Conservation (phyloP, 2,113 vertebrate genomes). For the Leptosomus discolor region DNA sequence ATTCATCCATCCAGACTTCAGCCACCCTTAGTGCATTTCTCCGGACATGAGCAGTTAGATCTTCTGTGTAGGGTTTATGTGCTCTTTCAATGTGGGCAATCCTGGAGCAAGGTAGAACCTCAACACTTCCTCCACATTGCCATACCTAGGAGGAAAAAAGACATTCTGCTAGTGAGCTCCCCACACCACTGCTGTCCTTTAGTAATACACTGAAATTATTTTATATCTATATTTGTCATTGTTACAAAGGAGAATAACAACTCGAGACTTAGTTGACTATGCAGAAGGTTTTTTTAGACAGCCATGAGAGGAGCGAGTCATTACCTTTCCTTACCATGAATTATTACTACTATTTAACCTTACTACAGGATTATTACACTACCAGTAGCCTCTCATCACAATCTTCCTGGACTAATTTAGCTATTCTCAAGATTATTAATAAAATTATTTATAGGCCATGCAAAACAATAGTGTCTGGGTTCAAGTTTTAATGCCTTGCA, state of each 20-base stretch:
- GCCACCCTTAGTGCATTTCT: slow-evolving; percentile 93
- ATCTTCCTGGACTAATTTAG: background rate
- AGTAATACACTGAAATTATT: background rate
- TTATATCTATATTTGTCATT: background rate
- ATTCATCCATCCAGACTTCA: slow-evolving; percentile 99
- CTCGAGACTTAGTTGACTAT: background rate
- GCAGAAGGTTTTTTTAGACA: background rate
- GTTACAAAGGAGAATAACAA: background rate
- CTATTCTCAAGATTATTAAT: background rate
- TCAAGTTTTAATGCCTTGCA: background rate
- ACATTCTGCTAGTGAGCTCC: background rate
- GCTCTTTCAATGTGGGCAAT: slow-evolving; percentile 96
- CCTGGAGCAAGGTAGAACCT: slow-evolving; percentile 92
- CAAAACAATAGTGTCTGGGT: background rate
- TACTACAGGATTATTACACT: background rate
- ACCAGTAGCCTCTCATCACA: background rate
- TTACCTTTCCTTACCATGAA: background rate
- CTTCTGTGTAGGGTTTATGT: slow-evolving; percentile 95
- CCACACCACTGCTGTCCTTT: background rate
- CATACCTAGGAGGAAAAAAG: slow-evolving; percentile 80
- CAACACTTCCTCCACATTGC: slow-evolving; percentile 96
- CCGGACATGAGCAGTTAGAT: slow-evolving; percentile 89
- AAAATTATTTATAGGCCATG: background rate
- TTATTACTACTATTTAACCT: background rate
- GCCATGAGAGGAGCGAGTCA: background rate